phyloP scores from a whole-genome alignment of 2,113 vertebrate species.

The Zootoca vivipara region DNA sequence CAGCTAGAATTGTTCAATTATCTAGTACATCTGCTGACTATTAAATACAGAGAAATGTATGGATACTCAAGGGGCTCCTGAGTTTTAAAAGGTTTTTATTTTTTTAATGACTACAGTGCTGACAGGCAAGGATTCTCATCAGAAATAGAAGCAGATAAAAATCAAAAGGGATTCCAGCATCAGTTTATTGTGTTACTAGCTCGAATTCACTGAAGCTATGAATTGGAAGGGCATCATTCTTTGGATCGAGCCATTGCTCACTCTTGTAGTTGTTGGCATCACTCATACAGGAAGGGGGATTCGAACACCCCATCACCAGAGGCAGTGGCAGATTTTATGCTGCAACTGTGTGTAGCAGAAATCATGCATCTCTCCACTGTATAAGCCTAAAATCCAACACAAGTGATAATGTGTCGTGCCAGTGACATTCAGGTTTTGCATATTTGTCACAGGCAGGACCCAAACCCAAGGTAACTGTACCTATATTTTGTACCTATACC shows the following conservation, averaged over 20 bases:
- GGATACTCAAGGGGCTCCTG: background rate
- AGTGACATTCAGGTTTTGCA: background rate
- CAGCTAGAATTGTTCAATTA: slow-evolving; percentile 13
- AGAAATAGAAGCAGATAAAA: slow-evolving; percentile 6
- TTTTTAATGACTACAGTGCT: background rate
- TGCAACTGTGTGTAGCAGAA: background rate
- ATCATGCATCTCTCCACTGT: background rate
- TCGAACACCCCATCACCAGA: background rate
- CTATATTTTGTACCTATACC: too few species aligned
- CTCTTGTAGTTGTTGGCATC: background rate
- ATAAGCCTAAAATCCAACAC: background rate
- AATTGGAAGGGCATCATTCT: background rate
- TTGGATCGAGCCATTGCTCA: background rate
- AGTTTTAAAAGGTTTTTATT: background rate
- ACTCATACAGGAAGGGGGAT: background rate
- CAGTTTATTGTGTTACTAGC: background rate
- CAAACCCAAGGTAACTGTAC: background rate
- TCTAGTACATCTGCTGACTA: background rate
- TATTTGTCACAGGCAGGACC: background rate
- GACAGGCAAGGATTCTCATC: background rate
- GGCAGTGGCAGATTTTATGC: background rate
- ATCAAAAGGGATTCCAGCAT: background rate
- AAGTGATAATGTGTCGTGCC: background rate
- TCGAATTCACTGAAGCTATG: background rate
- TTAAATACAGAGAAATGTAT: background rate